Evolutionary conservation across 2,797 vertebrate species (phyloP).

Genomic region (Telmatherina bonti): DNA sequence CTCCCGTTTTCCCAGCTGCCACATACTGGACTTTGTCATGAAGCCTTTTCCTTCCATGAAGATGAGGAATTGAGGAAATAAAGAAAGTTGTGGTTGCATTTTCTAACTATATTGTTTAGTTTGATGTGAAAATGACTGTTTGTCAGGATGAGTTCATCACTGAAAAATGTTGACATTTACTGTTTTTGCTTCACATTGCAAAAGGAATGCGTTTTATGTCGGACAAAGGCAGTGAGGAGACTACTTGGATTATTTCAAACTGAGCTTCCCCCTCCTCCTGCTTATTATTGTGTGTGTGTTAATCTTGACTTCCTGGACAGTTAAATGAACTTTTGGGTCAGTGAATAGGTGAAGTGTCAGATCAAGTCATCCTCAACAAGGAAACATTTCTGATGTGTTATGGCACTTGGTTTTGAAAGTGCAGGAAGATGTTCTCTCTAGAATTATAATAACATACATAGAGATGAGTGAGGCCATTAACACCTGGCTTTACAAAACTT

Average conservation of each 20-base stretch:
- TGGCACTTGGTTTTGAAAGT: constrained; percentile 20
- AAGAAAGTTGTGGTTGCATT: constrained; percentile 27
- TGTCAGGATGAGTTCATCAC: background rate
- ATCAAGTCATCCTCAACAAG: constrained; percentile 2
- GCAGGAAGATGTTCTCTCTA: constrained; percentile 8
- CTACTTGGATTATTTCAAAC: background rate
- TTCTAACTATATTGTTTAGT: constrained; percentile 21
- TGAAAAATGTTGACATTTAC: background rate
- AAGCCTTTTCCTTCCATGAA: constrained; percentile 77
- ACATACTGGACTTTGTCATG: constrained; percentile 83
- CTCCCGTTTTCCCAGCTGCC: constrained; percentile 54
- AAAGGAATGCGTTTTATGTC: constrained; percentile 10
- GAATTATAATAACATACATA: constrained; percentile 2
- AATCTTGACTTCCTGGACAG: background rate
- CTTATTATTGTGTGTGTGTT: background rate
- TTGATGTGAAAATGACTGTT: background rate
- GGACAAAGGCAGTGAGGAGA: background rate
- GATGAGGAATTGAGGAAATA: constrained; percentile 79
- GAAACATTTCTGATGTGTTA: constrained; percentile 22
- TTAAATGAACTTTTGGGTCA: constrained; percentile 10
- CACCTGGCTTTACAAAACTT: constrained; percentile 48
- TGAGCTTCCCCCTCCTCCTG: background rate
- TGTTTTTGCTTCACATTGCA: constrained; percentile 8
- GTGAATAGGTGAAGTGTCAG: constrained; percentile 18
- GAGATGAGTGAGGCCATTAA: constrained; percentile 12